Percentiles rank a stretch among this genome's conserved stretches.
phyloP scores from a whole-genome alignment of 1,140 invertebrate genomes.

The Pseudomyrmex dendroicus region DNA sequence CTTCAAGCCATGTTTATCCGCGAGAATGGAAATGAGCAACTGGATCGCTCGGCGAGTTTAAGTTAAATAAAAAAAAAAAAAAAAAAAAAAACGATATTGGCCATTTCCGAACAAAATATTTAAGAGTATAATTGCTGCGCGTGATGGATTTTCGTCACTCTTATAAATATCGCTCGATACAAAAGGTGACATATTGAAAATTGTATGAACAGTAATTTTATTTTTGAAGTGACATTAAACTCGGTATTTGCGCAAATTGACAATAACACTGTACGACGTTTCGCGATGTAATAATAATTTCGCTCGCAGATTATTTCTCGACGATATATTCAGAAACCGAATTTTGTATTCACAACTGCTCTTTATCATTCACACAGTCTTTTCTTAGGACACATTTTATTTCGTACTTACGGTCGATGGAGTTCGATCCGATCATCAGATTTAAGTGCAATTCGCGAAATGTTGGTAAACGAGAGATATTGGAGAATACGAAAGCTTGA shows the following conservation, averaged over 20 bases:
- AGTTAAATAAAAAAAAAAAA: conserved; percentile 11
- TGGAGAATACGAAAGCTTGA: background rate
- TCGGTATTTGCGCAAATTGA: background rate
- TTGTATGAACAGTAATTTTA: background rate
- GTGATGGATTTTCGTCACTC: background rate
- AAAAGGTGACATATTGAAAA: background rate
- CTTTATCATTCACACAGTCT: background rate
- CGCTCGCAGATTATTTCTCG: background rate
- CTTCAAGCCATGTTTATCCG: conserved; percentile 51
- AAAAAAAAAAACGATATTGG: conserved; percentile 30
- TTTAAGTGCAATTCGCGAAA: conserved; percentile 36
- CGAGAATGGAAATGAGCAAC: conserved; percentile 39
- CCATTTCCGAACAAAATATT: conserved; percentile 26
- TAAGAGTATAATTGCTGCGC: background rate
- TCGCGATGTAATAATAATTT: background rate
- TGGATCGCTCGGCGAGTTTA: background rate
- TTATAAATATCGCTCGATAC: background rate
- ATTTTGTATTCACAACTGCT: background rate
- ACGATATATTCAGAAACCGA: background rate
- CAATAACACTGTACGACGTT: no score
- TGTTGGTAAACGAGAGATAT: conserved; percentile 23
- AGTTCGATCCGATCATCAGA: conserved; percentile 29
- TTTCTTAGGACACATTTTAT: conserved; percentile 5
- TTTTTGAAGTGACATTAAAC: no score
- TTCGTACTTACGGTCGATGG: conserved; percentile 1